phyloP scores from a whole-genome alignment of 1,140 invertebrate genomes.

The Tetragnatha versicolor region DNA sequence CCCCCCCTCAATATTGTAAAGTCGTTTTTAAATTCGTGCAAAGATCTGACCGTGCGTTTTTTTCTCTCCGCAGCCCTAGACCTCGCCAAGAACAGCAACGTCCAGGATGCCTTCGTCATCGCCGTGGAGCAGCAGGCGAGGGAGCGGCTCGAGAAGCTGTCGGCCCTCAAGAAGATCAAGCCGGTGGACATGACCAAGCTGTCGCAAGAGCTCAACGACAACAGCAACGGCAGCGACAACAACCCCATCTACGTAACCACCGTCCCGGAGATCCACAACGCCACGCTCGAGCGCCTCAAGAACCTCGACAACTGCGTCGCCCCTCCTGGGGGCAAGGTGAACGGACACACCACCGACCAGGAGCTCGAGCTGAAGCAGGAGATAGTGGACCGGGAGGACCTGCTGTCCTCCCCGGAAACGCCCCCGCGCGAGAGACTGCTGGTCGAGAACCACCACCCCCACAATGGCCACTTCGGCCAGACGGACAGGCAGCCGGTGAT shows the following conservation, averaged over 20 bases:
- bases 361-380: slow-evolving; percentile 55
- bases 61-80: slow-evolving; percentile 79
- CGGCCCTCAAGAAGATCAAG: slow-evolving; percentile 87
- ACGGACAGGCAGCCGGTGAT: background rate
- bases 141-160: slow-evolving; percentile 87
- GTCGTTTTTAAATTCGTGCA: background rate
- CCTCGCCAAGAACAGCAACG: slow-evolving; percentile 79
- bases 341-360: slow-evolving; percentile 47
- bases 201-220: slow-evolving; percentile 81
- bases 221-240: slow-evolving; percentile 70
- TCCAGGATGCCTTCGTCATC: slow-evolving; percentile 97
- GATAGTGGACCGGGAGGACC: slow-evolving; percentile 41
- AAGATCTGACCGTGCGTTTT: too few species aligned
- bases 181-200: slow-evolving; percentile 95
- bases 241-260: slow-evolving; percentile 80
- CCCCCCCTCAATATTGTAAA: background rate
- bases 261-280: slow-evolving; percentile 67
- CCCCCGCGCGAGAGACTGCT: slow-evolving; percentile 44
- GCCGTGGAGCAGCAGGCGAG: slow-evolving; percentile 91
- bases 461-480: too few species aligned
- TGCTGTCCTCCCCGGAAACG: slow-evolving; percentile 40
- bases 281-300: slow-evolving; percentile 49
- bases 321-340: slow-evolving; percentile 55
- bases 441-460: slow-evolving; percentile 29
- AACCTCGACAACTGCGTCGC: slow-evolving; percentile 11